phyloP scores from a whole-genome alignment of 1,140 invertebrate species.

The Drosophila malerkotliana region DNA sequence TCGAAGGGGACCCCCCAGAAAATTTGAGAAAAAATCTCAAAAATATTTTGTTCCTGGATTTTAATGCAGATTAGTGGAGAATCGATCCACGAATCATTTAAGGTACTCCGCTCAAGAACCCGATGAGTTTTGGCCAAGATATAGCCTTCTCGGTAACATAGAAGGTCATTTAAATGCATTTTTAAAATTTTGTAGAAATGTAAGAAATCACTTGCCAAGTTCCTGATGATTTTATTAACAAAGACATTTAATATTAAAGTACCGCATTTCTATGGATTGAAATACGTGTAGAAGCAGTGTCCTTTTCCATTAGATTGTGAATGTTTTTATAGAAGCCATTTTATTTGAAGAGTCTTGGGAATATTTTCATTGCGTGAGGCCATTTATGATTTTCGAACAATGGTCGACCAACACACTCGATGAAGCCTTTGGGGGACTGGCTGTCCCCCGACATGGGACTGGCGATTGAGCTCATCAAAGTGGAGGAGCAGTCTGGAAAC shows the following conservation, averaged over 20 bases:
- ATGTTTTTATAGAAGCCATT: background rate
- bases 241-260: background rate
- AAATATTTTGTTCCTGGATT: no score
- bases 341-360: conserved; percentile 2
- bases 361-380: conserved; percentile 16
- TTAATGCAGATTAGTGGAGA: no score
- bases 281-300: background rate
- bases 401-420: conserved; percentile 10
- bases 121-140: no score
- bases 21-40: no score
- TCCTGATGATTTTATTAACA: background rate
- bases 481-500: conserved; percentile 9
- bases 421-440: background rate
- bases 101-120: no score
- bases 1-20: no score
- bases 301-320: background rate
- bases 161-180: no score
- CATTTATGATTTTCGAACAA: background rate
- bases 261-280: background rate
- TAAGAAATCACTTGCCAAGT: no score
- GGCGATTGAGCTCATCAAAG: conserved; percentile 33
- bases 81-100: no score
- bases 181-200: no score
- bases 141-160: no score
- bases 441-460: conserved; percentile 16